Base-by-base conservation (phyloP, 1,140 invertebrate species). In the Bathynomus jamesi region DNA sequence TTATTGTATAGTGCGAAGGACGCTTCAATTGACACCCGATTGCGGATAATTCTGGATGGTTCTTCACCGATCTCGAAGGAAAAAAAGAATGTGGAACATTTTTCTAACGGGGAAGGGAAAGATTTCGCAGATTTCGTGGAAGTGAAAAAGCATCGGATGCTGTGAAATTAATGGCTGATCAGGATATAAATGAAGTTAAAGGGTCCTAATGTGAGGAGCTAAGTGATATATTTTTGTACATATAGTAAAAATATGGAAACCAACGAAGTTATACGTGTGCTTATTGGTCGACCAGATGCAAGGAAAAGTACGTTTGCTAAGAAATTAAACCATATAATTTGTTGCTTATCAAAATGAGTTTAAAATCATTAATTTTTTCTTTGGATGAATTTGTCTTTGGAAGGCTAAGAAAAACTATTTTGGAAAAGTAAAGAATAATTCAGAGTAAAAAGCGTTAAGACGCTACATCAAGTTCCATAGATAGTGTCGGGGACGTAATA, bases 41-140 rank as follows among this genome's bases (percentile, higher is more conserved):
- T 70, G 93, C 94, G 1, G 94, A 96, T 80, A 95, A 96, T 82
- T 84, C 96, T 4, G 91, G 90, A 61, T 96, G 93, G 93, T 96
- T 95, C 82, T 82, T 85, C 0, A 87, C 13, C 40, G 21, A 17
- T 53, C 40, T 53, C 21, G 21, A 21, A 5, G 87, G 87, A n/a
- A 11, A 88, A 88, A 79, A 88, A 85, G 77, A 96, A 95, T 80
- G 91, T 96, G 78, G 93, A 95, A 83, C 87, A 90, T 69, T 89
- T 94, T 28, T 84, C 95, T 11, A 53, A 53, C 11, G 21, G 21
- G 11, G 11, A 53, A 53, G 46, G 25, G 17, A 64, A 64, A 13
- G 62, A 27, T 13, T 64, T 21, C 46, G 11, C 17, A 64, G 25
- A 7, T 21, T n/a, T n/a, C n/a, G n/a, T n/a, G 17, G 13, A 5